Conservation (phyloP, 1,140 invertebrate species). For the Batillaria attramentaria region DNA sequence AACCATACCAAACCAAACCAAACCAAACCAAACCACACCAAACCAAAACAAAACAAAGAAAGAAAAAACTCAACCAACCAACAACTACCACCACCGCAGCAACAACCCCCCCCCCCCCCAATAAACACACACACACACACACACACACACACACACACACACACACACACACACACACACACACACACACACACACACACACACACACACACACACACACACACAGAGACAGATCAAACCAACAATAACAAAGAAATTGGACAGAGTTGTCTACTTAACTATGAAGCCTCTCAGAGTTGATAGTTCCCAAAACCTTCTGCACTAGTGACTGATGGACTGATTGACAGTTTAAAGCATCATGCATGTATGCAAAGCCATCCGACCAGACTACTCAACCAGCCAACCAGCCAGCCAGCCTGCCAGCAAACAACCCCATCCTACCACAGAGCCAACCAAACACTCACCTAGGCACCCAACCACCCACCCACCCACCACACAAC, state of each 20-base stretch:
- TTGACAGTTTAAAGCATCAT: too few relatives aligned
- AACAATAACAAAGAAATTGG: background rate
- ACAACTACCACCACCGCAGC: background rate
- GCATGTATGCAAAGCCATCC: background rate
- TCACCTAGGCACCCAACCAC: too few relatives aligned
- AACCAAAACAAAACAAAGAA: background rate
- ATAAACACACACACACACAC: background rate
- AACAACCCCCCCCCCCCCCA: background rate
- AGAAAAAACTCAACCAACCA: background rate
- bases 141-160: background rate
- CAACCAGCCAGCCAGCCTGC: too few relatives aligned
- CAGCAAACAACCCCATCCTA: too few relatives aligned
- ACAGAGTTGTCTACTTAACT: too few relatives aligned
- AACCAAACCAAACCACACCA: background rate
- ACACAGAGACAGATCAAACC: background rate
- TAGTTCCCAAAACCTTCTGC: too few relatives aligned
- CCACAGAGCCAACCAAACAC: too few relatives aligned
- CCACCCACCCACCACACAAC: too few relatives aligned
- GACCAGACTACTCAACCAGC: background rate
- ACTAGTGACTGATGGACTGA: too few relatives aligned
- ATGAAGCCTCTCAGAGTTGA: too few relatives aligned
- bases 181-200: background rate
- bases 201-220: background rate
- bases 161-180: background rate
- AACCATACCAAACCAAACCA: background rate